phyloP scores from a whole-genome alignment of 2,113 vertebrate species.

The Nannospalax galili region DNA sequence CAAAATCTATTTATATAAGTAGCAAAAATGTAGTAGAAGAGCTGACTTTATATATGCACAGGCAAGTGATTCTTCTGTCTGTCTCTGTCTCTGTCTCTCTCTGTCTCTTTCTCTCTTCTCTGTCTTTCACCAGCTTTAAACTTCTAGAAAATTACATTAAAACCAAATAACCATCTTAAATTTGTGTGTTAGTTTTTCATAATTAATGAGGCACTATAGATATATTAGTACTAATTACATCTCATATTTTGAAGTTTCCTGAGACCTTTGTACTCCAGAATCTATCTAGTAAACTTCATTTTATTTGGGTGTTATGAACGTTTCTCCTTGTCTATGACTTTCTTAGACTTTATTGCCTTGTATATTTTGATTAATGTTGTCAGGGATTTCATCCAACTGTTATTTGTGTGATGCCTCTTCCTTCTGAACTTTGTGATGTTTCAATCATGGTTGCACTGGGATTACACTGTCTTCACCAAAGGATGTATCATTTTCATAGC shows the following conservation, averaged over 20 bases:
- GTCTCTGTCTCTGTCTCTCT: not conserved
- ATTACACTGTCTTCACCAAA: not conserved
- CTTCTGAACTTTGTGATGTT: not conserved
- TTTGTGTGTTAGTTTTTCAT: not conserved
- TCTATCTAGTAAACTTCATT: not conserved
- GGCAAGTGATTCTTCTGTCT: not conserved
- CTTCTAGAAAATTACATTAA: not conserved
- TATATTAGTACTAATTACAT: not conserved
- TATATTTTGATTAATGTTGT: not conserved
- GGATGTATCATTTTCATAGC: not conserved
- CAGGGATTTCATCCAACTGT: not conserved
- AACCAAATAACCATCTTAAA: not conserved
- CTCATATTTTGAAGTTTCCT: not conserved
- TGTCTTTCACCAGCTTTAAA: not conserved
- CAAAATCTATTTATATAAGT: accelerated
- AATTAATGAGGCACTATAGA: not conserved
- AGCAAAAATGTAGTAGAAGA: not conserved
- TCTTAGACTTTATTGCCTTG: not conserved
- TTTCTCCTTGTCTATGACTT: not conserved
- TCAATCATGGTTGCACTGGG: not conserved
- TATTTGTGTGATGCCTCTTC: not conserved
- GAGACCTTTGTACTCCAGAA: no score
- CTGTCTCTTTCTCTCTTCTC: not conserved
- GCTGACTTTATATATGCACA: not conserved
- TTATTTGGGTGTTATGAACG: not conserved